A percentile compares a stretch with the other conserved stretches of the same genome.
Conservation (phyloP, 30 jellyfish, hydroid and myxozoan genomes). For the Aurelia sp. region DNA sequence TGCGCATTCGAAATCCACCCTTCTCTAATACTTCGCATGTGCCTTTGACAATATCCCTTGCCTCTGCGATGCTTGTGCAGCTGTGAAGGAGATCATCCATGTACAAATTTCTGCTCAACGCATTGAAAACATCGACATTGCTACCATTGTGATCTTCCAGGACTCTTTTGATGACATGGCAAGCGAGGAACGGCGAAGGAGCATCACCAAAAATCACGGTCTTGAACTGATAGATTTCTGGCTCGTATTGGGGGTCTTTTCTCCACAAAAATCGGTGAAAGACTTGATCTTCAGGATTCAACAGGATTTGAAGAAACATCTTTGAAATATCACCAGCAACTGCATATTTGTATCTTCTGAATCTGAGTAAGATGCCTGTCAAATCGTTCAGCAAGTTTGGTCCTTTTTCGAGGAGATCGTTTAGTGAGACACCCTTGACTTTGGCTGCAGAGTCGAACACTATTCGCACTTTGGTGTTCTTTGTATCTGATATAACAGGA, state of each 20-base stretch:
- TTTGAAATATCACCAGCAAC: neutral
- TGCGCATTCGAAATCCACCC: constrained; percentile 52
- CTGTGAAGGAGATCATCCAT: constrained; percentile 66
- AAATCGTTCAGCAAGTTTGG: constrained; percentile 37
- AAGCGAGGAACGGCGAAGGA: constrained; percentile 50
- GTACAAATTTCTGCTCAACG: constrained; percentile 43
- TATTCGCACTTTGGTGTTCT: constrained; percentile 19
- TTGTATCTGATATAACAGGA: no score
- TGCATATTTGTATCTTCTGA: constrained; percentile 45
- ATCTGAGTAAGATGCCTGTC: constrained; percentile 57
- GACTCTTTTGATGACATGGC: constrained; percentile 40
- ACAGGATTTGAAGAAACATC: no score
- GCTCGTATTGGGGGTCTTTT: constrained; percentile 6
- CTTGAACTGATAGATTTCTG: constrained; percentile 58
- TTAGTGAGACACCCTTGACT: no score
- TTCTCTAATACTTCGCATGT: constrained; percentile 37
- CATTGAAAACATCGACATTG: constrained; percentile 35
- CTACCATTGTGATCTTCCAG: constrained; percentile 35
- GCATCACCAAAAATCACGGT: constrained; percentile 50
- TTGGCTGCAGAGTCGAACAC: no score
- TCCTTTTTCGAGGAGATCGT: no score
- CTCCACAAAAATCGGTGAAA: constrained; percentile 61
- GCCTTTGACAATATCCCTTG: constrained; percentile 58
- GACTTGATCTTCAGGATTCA: constrained; percentile 1
- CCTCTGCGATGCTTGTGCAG: constrained; percentile 43